Conservation (phyloP, 2,888 invertebrate species). For the Drosophila parthenogenetica region DNA sequence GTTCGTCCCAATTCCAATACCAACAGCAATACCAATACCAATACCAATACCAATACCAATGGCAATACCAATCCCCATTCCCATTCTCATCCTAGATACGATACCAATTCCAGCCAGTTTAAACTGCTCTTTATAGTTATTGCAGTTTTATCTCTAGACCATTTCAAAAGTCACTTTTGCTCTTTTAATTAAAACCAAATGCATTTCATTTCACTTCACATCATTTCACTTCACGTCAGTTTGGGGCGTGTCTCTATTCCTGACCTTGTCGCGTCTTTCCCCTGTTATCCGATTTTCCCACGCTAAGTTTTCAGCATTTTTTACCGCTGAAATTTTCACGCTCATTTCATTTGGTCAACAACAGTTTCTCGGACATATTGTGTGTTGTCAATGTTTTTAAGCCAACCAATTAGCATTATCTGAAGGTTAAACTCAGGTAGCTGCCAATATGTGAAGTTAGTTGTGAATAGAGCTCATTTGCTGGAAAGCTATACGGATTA, state of each 20-base stretch:
- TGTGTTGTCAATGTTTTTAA: conserved; percentile 50
- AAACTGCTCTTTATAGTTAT: conserved; percentile 72
- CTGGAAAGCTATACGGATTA: conserved; percentile 30
- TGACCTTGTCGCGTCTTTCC: conserved; percentile 40
- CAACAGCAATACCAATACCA: conserved; percentile 6
- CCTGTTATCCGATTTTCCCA: conserved; percentile 52
- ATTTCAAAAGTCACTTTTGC: conserved; percentile 71
- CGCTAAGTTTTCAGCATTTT: conserved; percentile 26
- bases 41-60: background rate
- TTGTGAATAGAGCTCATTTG: conserved; percentile 34
- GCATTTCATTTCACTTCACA: conserved; percentile 49
- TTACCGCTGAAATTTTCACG: conserved; percentile 48
- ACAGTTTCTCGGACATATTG: conserved; percentile 37
- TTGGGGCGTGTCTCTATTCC: conserved; percentile 47
- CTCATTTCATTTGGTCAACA: conserved; percentile 54
- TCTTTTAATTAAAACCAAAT: conserved; percentile 71
- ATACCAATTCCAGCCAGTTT: conserved; percentile 18
- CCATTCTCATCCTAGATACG: conserved; percentile 2
- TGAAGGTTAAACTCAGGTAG: conserved; percentile 41
- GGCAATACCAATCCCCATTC: conserved; percentile 1
- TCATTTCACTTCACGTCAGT: conserved; percentile 43
- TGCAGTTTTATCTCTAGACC: conserved; percentile 75
- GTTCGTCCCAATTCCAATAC: conserved; percentile 34
- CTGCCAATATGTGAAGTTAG: conserved; percentile 12
- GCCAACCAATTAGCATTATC: conserved; percentile 56